Evolutionary conservation across 2,888 invertebrate genomes (phyloP).

Genomic region (Trachelus stipa): DNA sequence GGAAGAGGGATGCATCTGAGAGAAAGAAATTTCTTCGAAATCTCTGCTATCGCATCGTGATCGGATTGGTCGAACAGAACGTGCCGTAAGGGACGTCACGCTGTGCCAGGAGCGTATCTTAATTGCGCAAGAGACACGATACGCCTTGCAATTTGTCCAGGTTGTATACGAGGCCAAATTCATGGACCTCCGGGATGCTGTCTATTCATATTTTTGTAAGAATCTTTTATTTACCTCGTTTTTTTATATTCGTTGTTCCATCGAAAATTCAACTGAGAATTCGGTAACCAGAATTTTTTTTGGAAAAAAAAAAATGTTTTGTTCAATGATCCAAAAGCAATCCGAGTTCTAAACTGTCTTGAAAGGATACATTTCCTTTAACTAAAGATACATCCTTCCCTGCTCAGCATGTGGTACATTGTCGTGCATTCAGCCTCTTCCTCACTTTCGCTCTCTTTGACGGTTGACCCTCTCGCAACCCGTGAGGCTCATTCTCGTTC

Average conservation of each 20-base stretch:
- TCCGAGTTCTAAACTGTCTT: background rate
- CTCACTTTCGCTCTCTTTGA: slow-evolving; percentile 28
- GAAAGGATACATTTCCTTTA: background rate
- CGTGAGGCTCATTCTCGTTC: slow-evolving; percentile 5
- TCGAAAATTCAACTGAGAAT: background rate
- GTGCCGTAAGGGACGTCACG: slow-evolving; percentile 33
- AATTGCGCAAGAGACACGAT: slow-evolving; percentile 38
- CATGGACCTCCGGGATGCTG: background rate
- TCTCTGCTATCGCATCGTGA: slow-evolving; percentile 25
- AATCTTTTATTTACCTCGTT: background rate
- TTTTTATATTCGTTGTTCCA: background rate
- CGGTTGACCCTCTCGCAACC: slow-evolving; percentile 19
- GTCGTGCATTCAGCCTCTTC: slow-evolving; percentile 26
- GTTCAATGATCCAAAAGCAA: background rate
- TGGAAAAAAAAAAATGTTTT: background rate
- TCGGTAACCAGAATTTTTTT: background rate
- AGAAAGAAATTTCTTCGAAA: slow-evolving; percentile 13
- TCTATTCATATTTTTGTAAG: background rate
- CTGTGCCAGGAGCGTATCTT: slow-evolving; percentile 35
- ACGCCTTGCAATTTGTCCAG: slow-evolving; percentile 36
- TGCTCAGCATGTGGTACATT: slow-evolving; percentile 27
- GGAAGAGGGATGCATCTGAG: slow-evolving; percentile 15
- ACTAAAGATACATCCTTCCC: background rate
- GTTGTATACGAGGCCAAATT: slow-evolving; percentile 6
- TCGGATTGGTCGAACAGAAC: slow-evolving; percentile 38